These are phyloP conservation scores for Ptyas mucosa DNA, from an alignment of 2,113 vertebrate species.

Conservation along the genomic window DNA sequence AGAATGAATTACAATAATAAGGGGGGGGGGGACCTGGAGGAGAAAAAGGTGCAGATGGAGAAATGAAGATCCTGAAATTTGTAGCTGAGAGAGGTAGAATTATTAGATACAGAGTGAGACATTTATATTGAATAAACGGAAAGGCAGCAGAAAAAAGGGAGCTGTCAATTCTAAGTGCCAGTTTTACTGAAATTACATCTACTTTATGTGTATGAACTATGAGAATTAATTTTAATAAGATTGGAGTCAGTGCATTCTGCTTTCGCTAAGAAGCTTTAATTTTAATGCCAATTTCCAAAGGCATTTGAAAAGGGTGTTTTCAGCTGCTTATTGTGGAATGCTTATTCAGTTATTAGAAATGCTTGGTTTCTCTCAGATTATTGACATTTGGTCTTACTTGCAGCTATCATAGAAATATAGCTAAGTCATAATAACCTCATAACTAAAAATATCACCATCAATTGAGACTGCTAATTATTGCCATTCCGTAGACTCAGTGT, in stretches of 20 bases:
- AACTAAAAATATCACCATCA: not conserved
- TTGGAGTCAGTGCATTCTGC: not conserved
- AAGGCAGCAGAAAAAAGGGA: not conserved
- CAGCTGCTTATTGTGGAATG: not conserved
- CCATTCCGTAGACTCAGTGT: not conserved
- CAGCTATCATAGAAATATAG: not conserved
- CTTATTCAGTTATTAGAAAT: not conserved
- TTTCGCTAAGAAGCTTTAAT: not conserved
- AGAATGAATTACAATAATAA: slow-evolving; percentile 8
- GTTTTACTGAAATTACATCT: not conserved
- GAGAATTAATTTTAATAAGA: not conserved
- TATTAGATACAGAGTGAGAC: not conserved
- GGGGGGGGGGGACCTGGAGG: not conserved
- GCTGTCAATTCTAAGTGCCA: not conserved
- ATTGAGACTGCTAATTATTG: not conserved
- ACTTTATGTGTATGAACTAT: not conserved
- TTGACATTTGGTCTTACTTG: not conserved
- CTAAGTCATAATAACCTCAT: not conserved
- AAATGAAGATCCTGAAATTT: slow-evolving; percentile 10
- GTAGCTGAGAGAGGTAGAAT: not conserved
- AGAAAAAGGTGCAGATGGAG: slow-evolving; percentile 19
- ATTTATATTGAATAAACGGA: not conserved
- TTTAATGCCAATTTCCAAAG: not conserved
- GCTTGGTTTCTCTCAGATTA: not conserved
- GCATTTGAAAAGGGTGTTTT: not conserved